Evolutionary conservation across 1,140 invertebrate species (phyloP).

Genomic region (Batillaria attramentaria): DNA sequence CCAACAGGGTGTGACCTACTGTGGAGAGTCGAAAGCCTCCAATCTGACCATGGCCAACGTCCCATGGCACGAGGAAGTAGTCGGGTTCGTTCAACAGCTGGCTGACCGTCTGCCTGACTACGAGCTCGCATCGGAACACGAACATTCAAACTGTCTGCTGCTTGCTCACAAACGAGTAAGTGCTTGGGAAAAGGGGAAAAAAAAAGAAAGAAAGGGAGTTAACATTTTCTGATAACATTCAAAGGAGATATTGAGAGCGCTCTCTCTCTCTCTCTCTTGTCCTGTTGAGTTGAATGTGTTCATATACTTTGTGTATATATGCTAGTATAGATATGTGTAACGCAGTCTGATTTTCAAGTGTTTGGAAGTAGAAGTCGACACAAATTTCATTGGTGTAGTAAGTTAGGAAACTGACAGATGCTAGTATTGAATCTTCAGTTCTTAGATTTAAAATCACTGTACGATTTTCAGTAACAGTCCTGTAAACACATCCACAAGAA

Average conservation of each 20-base stretch:
- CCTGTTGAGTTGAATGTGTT: background rate
- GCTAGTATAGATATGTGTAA: too few species aligned
- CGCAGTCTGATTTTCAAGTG: too few species aligned
- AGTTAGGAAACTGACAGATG: too few species aligned
- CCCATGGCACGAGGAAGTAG: slow-evolving; percentile 79
- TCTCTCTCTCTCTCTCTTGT: background rate
- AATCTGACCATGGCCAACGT: slow-evolving; percentile 80
- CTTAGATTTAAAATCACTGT: too few species aligned
- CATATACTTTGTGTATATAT: too few species aligned
- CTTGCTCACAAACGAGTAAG: slow-evolving; percentile 76
- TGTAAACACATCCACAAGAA: too few species aligned
- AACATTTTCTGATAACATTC: background rate
- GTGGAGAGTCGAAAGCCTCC: slow-evolving; percentile 77
- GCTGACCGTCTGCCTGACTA: slow-evolving; percentile 74
- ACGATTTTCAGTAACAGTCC: too few species aligned
- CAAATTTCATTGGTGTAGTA: too few species aligned
- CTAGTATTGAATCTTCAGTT: too few species aligned
- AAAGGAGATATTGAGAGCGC: too few species aligned
- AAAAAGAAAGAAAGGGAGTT: background rate
- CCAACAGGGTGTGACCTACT: slow-evolving; percentile 78
- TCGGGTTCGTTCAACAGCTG: slow-evolving; percentile 75
- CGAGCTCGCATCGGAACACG: slow-evolving; percentile 78
- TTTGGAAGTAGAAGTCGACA: too few species aligned
- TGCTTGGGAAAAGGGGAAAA: slow-evolving; percentile 9
- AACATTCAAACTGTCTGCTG: slow-evolving; percentile 80